Base-by-base conservation (phyloP, 2,888 invertebrate genomes). In the Anorthoa munda region DNA sequence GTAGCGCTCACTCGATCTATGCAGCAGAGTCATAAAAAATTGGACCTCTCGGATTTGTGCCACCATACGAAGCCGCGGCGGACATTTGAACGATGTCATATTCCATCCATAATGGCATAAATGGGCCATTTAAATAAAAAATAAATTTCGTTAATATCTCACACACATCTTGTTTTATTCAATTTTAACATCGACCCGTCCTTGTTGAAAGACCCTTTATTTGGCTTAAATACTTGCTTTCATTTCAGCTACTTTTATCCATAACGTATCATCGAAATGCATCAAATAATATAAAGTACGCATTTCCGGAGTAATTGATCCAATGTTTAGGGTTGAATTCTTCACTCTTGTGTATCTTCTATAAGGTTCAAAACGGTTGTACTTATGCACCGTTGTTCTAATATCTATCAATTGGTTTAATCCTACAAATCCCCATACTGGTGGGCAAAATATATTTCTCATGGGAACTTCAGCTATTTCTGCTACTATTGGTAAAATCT, bases 371-470 rank as follows among this genome's bases (percentile, higher is more conserved):
- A 96, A 96, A 55, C 95, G 90, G 81, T 97, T 93, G 75, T 96
- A 96, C 86, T 94, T 95, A 84, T 97, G 96, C 65, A 97, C 86
- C n/a, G 96, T 96, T 58, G 95, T 96, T 72, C 91, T 92, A 21
- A 97, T 88, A 88, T 97, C 97, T 11, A 97, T 94, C 71, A 97
- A 94, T 51, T 96, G 95, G 85, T 96, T 97, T 31, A 97, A 89
- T 18, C 97, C 97, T 46, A 97, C 93, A 82, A 97, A 97, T 13
- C 97, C 97, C 97, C 97, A 97, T 9, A 97, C 97, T 48, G 97
- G 97, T 13, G 97, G 97, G 71, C 97, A 97, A 86, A 96, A 96
- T 85, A 97, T 95, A 84, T 96, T 93, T 83, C 91, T 91, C 73
- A 96, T 81, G 0, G 96, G 94, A 17, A 97, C 89, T 86, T 95